A percentile compares a stretch with the other conserved stretches of the same genome.
phyloP scores from a whole-genome alignment of 30 jellyfish, hydroid and myxozoan species.

The Catostylus mosaicus region DNA sequence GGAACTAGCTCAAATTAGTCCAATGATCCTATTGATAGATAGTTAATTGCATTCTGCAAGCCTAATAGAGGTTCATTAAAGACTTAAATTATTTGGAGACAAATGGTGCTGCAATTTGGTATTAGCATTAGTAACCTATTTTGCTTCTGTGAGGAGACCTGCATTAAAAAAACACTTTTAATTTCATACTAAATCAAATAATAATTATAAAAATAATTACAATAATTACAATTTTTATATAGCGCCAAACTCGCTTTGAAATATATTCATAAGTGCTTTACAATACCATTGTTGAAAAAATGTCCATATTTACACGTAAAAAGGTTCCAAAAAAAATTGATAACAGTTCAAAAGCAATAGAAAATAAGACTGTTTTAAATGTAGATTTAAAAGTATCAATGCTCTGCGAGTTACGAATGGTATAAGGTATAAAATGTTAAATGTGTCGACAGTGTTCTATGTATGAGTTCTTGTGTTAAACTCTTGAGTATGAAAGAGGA shows the following conservation, averaged over 20 bases:
- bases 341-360: too few relatives aligned
- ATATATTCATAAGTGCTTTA: too few relatives aligned
- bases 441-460: constrained; percentile 13
- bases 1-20: background rate
- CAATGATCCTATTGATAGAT: background rate
- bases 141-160: background rate
- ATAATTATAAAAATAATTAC: too few relatives aligned
- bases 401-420: background rate
- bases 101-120: background rate
- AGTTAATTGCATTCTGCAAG: background rate
- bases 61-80: background rate
- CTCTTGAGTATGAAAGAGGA: constrained; percentile 13
- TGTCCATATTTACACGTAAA: too few relatives aligned
- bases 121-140: background rate
- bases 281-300: too few relatives aligned
- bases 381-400: too few relatives aligned
- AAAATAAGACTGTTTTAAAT: too few relatives aligned
- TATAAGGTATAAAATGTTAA: background rate
- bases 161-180: background rate
- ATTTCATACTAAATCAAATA: too few relatives aligned
- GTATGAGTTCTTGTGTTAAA: constrained; percentile 1
- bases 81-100: background rate
- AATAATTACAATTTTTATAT: too few relatives aligned
- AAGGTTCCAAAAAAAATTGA: too few relatives aligned
- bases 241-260: too few relatives aligned